phyloP scores from a whole-genome alignment of 2,888 invertebrate species.

The Caenorhabditis sp. region DNA sequence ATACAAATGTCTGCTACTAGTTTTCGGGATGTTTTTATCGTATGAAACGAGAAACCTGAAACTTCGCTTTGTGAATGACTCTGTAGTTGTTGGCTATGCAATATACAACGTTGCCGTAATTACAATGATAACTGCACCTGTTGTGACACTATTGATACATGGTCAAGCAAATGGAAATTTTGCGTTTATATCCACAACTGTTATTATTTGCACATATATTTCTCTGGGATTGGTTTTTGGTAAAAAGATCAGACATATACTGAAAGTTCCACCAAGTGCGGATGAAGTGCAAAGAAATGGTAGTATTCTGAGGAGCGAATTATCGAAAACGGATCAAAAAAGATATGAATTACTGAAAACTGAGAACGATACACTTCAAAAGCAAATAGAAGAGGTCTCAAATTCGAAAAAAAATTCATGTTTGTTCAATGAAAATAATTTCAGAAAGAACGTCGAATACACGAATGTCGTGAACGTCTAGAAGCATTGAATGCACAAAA shows the following conservation, averaged over 20 bases:
- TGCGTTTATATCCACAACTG: conserved; percentile 90
- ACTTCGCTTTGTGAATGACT: conserved; percentile 93
- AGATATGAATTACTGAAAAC: conserved; percentile 87
- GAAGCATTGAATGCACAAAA: conserved; percentile 15
- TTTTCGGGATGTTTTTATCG: conserved; percentile 95
- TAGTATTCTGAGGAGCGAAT: conserved; percentile 26
- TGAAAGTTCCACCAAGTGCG: conserved; percentile 51
- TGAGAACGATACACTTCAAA: conserved; percentile 95
- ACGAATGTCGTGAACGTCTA: conserved; percentile 48
- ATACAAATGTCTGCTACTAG: conserved; percentile 92
- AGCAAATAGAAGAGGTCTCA: conserved; percentile 78
- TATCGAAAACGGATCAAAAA: conserved; percentile 78
- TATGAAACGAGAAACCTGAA: conserved; percentile 98
- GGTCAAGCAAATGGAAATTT: conserved; percentile 97
- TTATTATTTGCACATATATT: conserved; percentile 95
- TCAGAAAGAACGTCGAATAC: conserved; percentile 56
- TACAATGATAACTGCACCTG: conserved; percentile 95
- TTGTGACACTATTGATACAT: conserved; percentile 89
- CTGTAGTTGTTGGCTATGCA: conserved; percentile 96
- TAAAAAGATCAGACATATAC: conserved; percentile 88
- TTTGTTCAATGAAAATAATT: conserved; percentile 4
- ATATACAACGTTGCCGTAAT: conserved; percentile 99
- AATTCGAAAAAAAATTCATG: not conserved
- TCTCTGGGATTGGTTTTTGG: conserved; percentile 98
- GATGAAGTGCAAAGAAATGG: conserved; percentile 49